A percentile compares a stretch with the other conserved stretches of the same genome.
Evolutionary conservation across 2,113 vertebrate genomes (phyloP).

Genomic region (Capricornis sumatraensis): DNA sequence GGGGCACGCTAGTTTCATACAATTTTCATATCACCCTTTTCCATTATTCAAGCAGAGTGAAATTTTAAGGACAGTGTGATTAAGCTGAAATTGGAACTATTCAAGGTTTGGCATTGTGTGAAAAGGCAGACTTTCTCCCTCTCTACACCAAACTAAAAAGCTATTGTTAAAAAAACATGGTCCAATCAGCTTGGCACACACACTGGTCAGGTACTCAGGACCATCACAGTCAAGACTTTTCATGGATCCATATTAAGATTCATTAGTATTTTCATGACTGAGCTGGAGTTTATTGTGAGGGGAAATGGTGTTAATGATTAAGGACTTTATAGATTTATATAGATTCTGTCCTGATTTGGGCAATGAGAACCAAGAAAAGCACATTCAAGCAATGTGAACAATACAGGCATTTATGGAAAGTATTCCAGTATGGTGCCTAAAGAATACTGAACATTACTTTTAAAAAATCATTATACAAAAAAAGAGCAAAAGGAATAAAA

Average conservation of each 20-base stretch:
- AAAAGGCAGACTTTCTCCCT: constrained; percentile 64
- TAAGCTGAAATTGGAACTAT: constrained; percentile 80
- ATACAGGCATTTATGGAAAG: constrained; percentile 39
- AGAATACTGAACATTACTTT: constrained; percentile 28
- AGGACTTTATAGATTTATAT: constrained; percentile 36
- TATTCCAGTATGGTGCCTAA: neutral
- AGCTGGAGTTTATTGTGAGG: constrained; percentile 51
- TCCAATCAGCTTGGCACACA: constrained; percentile 42
- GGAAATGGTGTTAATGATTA: constrained; percentile 65
- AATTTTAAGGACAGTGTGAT: constrained; percentile 82
- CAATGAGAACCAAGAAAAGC: constrained; percentile 53
- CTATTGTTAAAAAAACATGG: constrained; percentile 30
- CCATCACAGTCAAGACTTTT: constrained; percentile 46
- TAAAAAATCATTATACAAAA: constrained; percentile 40
- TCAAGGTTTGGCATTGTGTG: constrained; percentile 69
- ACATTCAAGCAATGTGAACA: constrained; percentile 12
- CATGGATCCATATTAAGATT: constrained; percentile 30
- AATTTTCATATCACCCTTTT: constrained; percentile 83
- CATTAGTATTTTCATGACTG: constrained; percentile 57
- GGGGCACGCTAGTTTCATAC: constrained; percentile 80
- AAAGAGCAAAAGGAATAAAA: constrained; percentile 42
- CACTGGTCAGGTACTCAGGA: constrained; percentile 15
- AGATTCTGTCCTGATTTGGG: constrained; percentile 54
- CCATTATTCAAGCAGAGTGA: constrained; percentile 83
- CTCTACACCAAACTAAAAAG: constrained; percentile 44